A percentile compares a stretch with the other conserved stretches of the same genome.
Evolutionary conservation across 2,113 vertebrate species (phyloP).

Genomic region (Bubo blakistoni): DNA sequence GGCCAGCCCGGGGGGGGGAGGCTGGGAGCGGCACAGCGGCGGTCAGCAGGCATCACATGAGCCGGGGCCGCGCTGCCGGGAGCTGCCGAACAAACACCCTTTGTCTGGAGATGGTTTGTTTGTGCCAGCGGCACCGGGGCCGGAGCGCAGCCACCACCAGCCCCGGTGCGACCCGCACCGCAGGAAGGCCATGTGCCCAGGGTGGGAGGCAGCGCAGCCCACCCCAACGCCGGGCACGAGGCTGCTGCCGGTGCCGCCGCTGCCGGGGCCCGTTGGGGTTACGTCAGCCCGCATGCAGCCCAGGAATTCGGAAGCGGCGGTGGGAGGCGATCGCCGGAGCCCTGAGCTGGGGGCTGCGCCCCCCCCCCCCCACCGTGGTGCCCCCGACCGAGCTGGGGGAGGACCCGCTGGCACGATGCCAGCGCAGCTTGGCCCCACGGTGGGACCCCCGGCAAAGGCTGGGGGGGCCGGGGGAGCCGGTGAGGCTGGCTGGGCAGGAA

Average conservation of each 20-base stretch:
- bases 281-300: not conserved
- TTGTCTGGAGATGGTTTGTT: not conserved
- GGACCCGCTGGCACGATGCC: accelerated
- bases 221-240: accelerated
- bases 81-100: not conserved
- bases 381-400: not conserved
- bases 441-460: not conserved
- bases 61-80: accelerated
- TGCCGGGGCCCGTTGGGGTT: accelerated
- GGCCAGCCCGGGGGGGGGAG: not conserved
- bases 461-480: not conserved
- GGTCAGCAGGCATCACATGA: slow-evolving; percentile 39
- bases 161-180: not conserved
- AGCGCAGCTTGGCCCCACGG: not conserved
- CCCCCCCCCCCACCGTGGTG: not conserved
- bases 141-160: accelerated
- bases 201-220: not conserved
- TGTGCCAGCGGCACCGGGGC: not conserved
- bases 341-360: not conserved
- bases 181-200: not conserved
- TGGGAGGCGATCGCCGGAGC: not conserved
- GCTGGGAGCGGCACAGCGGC: not conserved
- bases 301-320: not conserved
- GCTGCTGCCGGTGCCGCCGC: not conserved
- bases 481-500: not conserved